phyloP scores from a whole-genome alignment of 1,140 invertebrate genomes.

The Drepana arcuata region DNA sequence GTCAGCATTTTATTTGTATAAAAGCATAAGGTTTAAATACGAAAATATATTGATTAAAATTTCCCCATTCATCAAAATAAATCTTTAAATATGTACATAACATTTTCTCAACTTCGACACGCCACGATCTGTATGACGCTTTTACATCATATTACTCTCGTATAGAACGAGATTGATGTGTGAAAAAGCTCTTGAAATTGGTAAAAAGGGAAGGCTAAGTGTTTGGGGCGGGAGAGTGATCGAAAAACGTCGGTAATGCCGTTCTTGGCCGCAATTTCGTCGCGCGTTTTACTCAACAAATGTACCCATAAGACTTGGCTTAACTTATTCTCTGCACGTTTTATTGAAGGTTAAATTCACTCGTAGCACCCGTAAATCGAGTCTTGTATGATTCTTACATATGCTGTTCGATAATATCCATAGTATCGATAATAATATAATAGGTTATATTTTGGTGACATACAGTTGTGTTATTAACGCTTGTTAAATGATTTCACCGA shows the following conservation, averaged over 20 bases:
- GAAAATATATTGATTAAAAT: too few species aligned
- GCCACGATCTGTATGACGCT: constrained; percentile 21
- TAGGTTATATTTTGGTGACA: too few species aligned
- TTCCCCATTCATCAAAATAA: too few species aligned
- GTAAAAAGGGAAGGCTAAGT: constrained; percentile 65
- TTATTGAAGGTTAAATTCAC: constrained; percentile 54
- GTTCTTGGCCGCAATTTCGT: constrained; percentile 50
- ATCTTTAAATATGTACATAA: too few species aligned
- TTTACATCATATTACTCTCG: constrained; percentile 37
- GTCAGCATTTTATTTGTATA: too few species aligned
- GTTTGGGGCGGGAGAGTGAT: constrained; percentile 45
- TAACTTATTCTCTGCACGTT: constrained; percentile 56
- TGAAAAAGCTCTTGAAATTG: constrained; percentile 60
- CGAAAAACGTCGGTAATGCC: constrained; percentile 39
- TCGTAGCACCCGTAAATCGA: constrained; percentile 29
- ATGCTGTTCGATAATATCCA: too few species aligned
- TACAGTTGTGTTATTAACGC: too few species aligned
- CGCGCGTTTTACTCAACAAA: constrained; percentile 63
- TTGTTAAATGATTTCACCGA: too few species aligned
- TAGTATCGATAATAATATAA: too few species aligned
- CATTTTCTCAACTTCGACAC: too few species aligned
- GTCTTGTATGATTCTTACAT: constrained; percentile 34
- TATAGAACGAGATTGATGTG: constrained; percentile 57
- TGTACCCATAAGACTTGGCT: constrained; percentile 51
- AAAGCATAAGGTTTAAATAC: too few species aligned